Evolutionary conservation across 2,797 vertebrate genomes (phyloP).

Genomic region (Acanthopagrus latus): DNA sequence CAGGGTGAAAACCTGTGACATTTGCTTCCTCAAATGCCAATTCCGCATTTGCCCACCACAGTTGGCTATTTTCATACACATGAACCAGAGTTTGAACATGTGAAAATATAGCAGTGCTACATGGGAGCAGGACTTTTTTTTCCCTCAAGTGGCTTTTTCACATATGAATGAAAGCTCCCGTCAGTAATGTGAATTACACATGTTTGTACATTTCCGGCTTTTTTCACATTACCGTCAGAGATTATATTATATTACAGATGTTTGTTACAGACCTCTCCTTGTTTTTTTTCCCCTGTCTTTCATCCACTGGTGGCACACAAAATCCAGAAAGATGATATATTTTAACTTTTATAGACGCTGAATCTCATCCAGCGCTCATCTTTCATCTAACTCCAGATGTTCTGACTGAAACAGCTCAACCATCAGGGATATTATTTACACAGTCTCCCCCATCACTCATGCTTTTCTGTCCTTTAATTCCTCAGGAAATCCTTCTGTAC

Average conservation of each 20-base stretch:
- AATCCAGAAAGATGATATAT: constrained; percentile 11
- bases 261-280: not conserved
- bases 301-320: constrained; percentile 23
- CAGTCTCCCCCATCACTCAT: constrained; percentile 4
- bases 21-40: too few relatives aligned
- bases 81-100: too few relatives aligned
- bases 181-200: too few relatives aligned
- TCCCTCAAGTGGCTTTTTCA: too few relatives aligned
- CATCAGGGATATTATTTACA: constrained; percentile 10
- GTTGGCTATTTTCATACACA: too few relatives aligned
- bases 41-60: too few relatives aligned
- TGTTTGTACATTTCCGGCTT: too few relatives aligned
- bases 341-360: constrained; percentile 23
- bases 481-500: constrained; percentile 31
- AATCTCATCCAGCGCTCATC: constrained; percentile 41
- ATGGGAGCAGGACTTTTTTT: too few relatives aligned
- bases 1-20: too few relatives aligned
- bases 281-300: constrained; percentile 8
- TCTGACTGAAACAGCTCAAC: constrained; percentile 33
- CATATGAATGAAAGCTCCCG: too few relatives aligned
- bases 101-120: too few relatives aligned
- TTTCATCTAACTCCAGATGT: constrained; percentile 69
- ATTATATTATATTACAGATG: not conserved
- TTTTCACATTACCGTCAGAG: not conserved
- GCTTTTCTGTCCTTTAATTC: constrained; percentile 20